phyloP scores from a whole-genome alignment of 2,888 invertebrate genomes.

The Thereva nobilitata region DNA sequence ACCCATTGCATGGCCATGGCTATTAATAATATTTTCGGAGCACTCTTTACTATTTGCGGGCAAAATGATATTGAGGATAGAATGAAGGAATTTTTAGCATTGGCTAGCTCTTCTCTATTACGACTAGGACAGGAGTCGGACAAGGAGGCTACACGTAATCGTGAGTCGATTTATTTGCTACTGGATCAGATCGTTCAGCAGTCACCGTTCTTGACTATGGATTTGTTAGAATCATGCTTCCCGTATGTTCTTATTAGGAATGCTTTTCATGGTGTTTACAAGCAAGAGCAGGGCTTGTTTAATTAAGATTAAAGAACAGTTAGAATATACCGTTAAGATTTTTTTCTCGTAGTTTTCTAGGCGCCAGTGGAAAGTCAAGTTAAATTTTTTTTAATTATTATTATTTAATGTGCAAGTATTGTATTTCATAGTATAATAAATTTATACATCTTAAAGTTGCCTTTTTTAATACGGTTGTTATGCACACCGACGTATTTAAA shows the following conservation, averaged over 20 bases:
- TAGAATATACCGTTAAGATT: too few species aligned
- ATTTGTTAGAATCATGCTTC: conserved; percentile 97
- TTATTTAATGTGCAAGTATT: too few species aligned
- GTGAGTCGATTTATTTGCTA: conserved; percentile 95
- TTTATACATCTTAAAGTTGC: too few species aligned
- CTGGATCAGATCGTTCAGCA: conserved; percentile 97
- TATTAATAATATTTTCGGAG: conserved; percentile 94
- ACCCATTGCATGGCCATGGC: conserved; percentile 98
- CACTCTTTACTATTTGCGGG: conserved; percentile 93
- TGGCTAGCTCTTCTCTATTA: conserved; percentile 93
- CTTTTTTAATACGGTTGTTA: too few species aligned
- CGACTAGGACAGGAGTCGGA: conserved; percentile 95
- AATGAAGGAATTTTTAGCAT: conserved; percentile 91
- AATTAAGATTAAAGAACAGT: conserved; percentile 17
- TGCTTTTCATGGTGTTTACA: conserved; percentile 96
- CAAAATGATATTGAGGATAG: conserved; percentile 96
- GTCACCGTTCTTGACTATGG: conserved; percentile 98
- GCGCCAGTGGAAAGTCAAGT: too few species aligned
- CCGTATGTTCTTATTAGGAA: conserved; percentile 97
- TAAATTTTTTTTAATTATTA: too few species aligned
- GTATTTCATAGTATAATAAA: too few species aligned
- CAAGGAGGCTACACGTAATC: conserved; percentile 88
- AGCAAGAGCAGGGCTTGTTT: conserved; percentile 71
- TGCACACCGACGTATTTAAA: too few species aligned
- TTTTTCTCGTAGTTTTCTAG: too few species aligned